phyloP scores from a whole-genome alignment of 2,888 invertebrate species.

The Leucophenga montana region DNA sequence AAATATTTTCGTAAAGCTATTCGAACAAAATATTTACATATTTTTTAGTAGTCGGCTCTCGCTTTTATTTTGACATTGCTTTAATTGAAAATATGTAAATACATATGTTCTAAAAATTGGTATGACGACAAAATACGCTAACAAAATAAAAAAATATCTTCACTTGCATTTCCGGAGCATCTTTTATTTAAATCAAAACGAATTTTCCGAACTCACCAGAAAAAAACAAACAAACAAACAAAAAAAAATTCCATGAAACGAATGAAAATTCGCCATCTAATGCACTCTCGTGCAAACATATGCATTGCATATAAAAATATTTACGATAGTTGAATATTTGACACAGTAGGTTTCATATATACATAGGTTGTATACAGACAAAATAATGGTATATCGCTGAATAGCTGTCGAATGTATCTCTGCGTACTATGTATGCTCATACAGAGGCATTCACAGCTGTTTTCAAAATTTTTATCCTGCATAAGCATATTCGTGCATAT shows the following conservation, averaged over 20 bases:
- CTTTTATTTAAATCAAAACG: no score
- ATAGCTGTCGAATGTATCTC: no score
- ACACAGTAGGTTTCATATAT: no score
- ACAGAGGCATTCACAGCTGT: conserved; percentile 4
- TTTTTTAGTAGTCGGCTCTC: background rate
- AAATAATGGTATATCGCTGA: no score
- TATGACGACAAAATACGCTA: background rate
- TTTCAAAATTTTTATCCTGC: conserved; percentile 4
- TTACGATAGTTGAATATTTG: no score
- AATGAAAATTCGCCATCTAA: conserved; percentile 19
- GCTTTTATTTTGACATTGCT: background rate
- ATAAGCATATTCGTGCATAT: conserved; percentile 6
- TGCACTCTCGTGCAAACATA: conserved; percentile 20
- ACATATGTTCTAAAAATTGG: background rate
- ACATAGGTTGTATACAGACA: no score
- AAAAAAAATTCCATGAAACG: background rate
- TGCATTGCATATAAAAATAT: background rate
- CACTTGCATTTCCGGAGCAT: no score
- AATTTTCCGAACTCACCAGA: no score
- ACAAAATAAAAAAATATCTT: background rate
- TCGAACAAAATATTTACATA: background rate
- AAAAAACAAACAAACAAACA: no score
- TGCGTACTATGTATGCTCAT: no score
- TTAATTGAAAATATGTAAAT: conserved; percentile 19
- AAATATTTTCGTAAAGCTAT: background rate